Evolutionary conservation across 2,113 vertebrate species (phyloP).

Genomic region (Rutilus rutilus): DNA sequence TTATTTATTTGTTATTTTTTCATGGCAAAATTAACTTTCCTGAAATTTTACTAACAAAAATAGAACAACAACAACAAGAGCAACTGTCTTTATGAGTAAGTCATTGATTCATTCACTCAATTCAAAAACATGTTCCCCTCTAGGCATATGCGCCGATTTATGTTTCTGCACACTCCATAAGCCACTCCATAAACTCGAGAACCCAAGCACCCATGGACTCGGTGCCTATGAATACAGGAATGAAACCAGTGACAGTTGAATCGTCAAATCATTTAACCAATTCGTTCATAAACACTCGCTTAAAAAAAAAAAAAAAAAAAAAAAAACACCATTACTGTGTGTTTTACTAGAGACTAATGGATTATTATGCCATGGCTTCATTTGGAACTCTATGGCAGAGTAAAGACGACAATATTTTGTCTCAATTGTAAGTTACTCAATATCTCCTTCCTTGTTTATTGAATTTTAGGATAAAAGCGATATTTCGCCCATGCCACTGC

Average conservation of each 20-base stretch:
- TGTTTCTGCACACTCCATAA: no score
- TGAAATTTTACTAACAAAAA: no score
- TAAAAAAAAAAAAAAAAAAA: background rate
- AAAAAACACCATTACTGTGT: background rate
- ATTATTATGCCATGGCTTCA: background rate
- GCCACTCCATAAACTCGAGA: no score
- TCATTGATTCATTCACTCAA: no score
- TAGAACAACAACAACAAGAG: no score
- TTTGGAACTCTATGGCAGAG: background rate
- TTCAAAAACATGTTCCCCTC: no score
- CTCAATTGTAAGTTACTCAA: background rate
- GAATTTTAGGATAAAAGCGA: background rate
- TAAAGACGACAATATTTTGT: background rate
- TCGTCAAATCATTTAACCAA: background rate
- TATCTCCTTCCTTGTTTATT: background rate
- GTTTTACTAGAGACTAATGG: background rate
- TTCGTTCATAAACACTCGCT: background rate
- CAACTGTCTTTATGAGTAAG: no score
- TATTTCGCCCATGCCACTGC: background rate
- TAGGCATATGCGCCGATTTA: no score
- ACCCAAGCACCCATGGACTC: no score
- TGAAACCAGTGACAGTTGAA: background rate
- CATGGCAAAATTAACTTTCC: no score
- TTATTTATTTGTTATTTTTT: no score
- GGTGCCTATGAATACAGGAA: no score